Conservation (phyloP, 2,888 invertebrate genomes). For the Eupithecia dodoneata region DNA sequence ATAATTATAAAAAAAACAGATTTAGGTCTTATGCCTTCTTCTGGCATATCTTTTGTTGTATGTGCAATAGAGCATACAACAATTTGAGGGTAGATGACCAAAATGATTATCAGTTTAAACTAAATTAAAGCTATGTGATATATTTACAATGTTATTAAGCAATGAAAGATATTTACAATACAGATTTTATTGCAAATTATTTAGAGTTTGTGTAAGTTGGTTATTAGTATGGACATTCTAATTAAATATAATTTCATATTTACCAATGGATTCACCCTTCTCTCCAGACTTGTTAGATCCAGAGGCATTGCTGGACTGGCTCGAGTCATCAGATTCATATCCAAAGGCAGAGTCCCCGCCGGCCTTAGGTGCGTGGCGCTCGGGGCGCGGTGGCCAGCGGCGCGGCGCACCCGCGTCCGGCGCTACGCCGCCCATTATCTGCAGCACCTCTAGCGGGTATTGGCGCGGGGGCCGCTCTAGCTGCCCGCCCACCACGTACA, state of each 20-base stretch:
- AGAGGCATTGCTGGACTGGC: conserved; percentile 79
- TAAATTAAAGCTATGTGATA: neutral
- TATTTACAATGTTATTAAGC: neutral
- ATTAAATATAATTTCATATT: neutral
- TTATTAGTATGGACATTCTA: no score
- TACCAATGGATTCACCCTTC: conserved; percentile 62
- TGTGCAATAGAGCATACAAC: neutral
- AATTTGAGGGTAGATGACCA: conserved; percentile 25
- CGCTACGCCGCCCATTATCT: conserved; percentile 57
- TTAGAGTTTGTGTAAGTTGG: no score
- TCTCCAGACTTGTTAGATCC: conserved; percentile 77
- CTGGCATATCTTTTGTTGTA: neutral
- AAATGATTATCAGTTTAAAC: neutral
- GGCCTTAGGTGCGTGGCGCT: conserved; percentile 55
- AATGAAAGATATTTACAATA: neutral
- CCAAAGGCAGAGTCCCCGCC: conserved; percentile 70
- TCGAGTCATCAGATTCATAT: conserved; percentile 80
- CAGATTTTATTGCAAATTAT: no score
- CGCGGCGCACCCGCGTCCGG: conserved; percentile 55
- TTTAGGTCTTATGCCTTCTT: neutral
- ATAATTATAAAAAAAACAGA: neutral
- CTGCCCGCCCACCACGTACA: conserved; percentile 60
- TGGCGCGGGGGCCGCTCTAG: conserved; percentile 65
- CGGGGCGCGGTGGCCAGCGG: conserved; percentile 61
- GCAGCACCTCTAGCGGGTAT: conserved; percentile 67